Evolutionary conservation across 1,140 invertebrate species (phyloP).

Genomic region (Drosophila prosaltans): DNA sequence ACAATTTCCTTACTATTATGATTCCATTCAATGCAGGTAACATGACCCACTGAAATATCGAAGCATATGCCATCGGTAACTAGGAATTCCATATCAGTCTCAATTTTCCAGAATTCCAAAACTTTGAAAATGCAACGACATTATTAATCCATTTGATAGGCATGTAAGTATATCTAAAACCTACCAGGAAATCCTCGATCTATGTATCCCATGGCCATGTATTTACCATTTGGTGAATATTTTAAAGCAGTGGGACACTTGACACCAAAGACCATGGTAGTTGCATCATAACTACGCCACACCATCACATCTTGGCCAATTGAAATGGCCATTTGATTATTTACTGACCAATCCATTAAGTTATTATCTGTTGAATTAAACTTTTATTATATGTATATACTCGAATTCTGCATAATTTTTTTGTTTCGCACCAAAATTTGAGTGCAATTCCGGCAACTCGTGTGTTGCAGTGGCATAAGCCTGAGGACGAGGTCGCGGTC

Average conservation of each 20-base stretch:
- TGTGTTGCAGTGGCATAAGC: constrained; percentile 70
- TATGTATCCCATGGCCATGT: constrained; percentile 68
- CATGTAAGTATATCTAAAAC: neutral
- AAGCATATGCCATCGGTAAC: constrained; percentile 63
- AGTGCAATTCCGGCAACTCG: constrained; percentile 58
- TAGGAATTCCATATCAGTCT: constrained; percentile 42
- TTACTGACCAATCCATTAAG: constrained; percentile 72
- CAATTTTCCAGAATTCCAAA: constrained; percentile 68
- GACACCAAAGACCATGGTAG: constrained; percentile 68
- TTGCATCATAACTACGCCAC: constrained; percentile 62
- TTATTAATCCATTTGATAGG: neutral
- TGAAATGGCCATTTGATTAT: constrained; percentile 69
- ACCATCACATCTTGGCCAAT: constrained; percentile 69
- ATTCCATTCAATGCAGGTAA: constrained; percentile 72
- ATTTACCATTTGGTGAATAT: constrained; percentile 66
- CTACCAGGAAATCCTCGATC: constrained; percentile 55
- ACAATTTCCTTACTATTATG: constrained; percentile 47
- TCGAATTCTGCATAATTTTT: neutral
- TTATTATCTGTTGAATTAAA: constrained; percentile 52
- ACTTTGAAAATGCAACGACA: constrained; percentile 36
- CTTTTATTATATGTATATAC: neutral
- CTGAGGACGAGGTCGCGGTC: constrained; percentile 55
- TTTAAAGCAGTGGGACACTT: constrained; percentile 55
- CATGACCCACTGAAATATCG: constrained; percentile 26
- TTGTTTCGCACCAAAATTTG: constrained; percentile 31